Percentiles rank a stretch among this genome's conserved stretches.
These are phyloP conservation scores for Cladopsammia gracilis DNA, from an alignment of 64 coral and sea anemone species.

Conservation along the genomic window DNA sequence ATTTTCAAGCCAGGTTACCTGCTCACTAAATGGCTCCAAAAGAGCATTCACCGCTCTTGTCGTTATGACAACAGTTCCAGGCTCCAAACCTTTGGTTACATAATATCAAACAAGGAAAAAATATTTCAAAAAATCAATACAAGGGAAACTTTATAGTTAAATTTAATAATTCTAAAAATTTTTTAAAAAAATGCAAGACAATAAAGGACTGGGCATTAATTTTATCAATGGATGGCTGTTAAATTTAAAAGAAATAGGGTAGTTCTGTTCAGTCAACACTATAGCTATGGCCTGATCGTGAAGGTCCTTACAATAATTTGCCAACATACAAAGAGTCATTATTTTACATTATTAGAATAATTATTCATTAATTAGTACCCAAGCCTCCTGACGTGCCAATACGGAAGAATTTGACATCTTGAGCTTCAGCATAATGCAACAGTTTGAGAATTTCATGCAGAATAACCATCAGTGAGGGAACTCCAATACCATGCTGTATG, in stretches of 20 bases:
- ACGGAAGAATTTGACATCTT: slow-evolving; percentile 90
- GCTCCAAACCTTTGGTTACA: slow-evolving; percentile 56
- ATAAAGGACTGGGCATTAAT: too few relatives aligned
- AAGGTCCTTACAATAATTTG: too few relatives aligned
- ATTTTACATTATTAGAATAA: too few relatives aligned
- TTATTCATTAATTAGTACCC: slow-evolving; percentile 29
- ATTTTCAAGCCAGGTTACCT: slow-evolving; percentile 50
- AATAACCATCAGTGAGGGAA: slow-evolving; percentile 91
- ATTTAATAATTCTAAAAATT: too few relatives aligned
- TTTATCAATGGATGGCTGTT: too few relatives aligned
- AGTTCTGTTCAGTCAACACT: too few relatives aligned
- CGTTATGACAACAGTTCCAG: slow-evolving; percentile 95
- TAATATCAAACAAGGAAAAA: background rate
- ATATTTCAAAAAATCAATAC: too few relatives aligned
- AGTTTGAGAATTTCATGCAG: slow-evolving; percentile 97
- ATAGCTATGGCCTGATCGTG: too few relatives aligned
- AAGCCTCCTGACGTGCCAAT: slow-evolving; percentile 94
- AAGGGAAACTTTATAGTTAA: too few relatives aligned
- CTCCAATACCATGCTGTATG: slow-evolving; percentile 94
- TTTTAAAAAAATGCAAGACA: too few relatives aligned
- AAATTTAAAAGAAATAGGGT: too few relatives aligned
- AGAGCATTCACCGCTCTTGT: slow-evolving; percentile 86
- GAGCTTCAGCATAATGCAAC: slow-evolving; percentile 85
- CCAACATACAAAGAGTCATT: too few relatives aligned
- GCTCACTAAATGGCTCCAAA: slow-evolving; percentile 90